phyloP scores from a whole-genome alignment of 2,888 invertebrate species.

The Mantis religiosa region DNA sequence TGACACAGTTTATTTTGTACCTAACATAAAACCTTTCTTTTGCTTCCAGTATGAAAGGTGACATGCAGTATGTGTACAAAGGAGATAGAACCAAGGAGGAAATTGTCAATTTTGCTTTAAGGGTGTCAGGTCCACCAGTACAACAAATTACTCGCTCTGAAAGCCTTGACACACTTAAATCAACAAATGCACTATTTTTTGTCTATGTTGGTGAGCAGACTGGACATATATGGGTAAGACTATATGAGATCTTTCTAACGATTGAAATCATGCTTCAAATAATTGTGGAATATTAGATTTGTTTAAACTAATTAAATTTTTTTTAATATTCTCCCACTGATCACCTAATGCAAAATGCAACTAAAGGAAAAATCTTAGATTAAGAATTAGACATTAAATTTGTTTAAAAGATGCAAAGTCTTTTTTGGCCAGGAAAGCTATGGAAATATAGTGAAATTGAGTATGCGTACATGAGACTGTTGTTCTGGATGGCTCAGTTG shows the following conservation, averaged over 20 bases:
- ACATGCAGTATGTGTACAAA: constrained; percentile 65
- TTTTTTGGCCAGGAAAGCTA: no score
- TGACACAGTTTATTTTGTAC: neutral
- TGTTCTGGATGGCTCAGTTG: no score
- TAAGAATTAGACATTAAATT: no score
- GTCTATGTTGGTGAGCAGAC: constrained; percentile 76
- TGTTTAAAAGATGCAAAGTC: no score
- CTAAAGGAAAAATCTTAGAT: no score
- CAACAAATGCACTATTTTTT: constrained; percentile 77
- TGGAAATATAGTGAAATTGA: no score
- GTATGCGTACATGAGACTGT: no score
- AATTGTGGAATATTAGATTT: no score
- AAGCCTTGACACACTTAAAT: constrained; percentile 71
- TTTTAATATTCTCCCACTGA: no score
- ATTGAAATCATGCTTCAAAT: no score
- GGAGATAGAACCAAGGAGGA: constrained; percentile 88
- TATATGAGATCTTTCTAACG: neutral
- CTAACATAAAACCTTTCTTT: neutral
- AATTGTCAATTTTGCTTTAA: constrained; percentile 81
- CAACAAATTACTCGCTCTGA: constrained; percentile 73
- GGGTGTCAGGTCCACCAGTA: constrained; percentile 85
- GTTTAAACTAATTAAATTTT: no score
- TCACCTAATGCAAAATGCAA: no score
- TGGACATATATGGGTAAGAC: constrained; percentile 69
- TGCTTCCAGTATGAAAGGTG: constrained; percentile 70